phyloP scores from a whole-genome alignment of 2,888 invertebrate genomes.

The Drosophila ustulata region DNA sequence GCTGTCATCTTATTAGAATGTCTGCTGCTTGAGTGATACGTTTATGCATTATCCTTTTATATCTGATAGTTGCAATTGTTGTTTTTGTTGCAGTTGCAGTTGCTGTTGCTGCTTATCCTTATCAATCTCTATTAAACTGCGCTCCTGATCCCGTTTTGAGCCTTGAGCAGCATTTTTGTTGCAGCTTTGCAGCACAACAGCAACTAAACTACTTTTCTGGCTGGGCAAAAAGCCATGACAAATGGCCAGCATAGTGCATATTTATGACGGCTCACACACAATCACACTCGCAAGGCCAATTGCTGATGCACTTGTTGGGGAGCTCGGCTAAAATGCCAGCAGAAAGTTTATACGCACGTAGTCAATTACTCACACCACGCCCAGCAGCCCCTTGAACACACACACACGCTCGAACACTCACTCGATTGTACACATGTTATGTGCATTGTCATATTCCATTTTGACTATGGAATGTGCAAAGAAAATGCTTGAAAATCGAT shows the following conservation, averaged over 20 bases:
- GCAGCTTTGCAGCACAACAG: constrained; percentile 24
- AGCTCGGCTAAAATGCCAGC: constrained; percentile 68
- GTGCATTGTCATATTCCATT: constrained; percentile 5
- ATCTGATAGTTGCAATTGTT: constrained; percentile 2
- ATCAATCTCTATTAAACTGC: constrained; percentile 74
- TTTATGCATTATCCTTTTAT: constrained; percentile 2
- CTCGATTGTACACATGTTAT: background rate
- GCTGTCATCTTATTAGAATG: constrained; percentile 5
- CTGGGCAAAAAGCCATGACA: constrained; percentile 64
- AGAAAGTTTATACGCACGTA: constrained; percentile 79
- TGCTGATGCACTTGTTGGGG: constrained; percentile 31
- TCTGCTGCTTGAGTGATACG: constrained; percentile 2
- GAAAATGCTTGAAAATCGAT: constrained; percentile 56
- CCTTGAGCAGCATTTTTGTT: constrained; percentile 40
- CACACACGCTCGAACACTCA: constrained; percentile 24
- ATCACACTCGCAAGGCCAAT: constrained; percentile 53
- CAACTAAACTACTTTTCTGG: constrained; percentile 29
- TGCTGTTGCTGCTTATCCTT: constrained; percentile 34
- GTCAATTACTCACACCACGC: constrained; percentile 76
- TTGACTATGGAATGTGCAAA: constrained; percentile 1
- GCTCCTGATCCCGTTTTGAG: constrained; percentile 50
- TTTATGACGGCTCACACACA: constrained; percentile 64
- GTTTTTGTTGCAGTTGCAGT: background rate
- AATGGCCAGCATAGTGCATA: constrained; percentile 76
- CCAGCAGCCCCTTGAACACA: constrained; percentile 26